Evolutionary conservation across 2,888 invertebrate genomes (phyloP), one percentile per base, ranked within the genome.

Genomic region (Ditula angustiorana): DNA sequence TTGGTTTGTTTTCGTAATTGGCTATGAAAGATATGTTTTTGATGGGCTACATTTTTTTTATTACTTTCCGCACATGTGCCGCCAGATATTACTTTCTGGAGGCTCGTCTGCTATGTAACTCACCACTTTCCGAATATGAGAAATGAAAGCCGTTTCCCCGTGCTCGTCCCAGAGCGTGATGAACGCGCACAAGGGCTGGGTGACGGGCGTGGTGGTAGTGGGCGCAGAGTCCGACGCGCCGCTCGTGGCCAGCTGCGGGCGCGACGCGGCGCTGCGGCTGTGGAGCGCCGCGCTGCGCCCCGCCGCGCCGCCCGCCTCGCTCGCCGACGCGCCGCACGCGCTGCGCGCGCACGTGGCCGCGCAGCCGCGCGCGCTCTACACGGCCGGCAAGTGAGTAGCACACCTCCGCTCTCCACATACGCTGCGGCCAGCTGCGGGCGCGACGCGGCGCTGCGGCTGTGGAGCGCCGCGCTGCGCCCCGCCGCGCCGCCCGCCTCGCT

Each of bases 141-240:
- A n/a, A n/a, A n/a, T n/a, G n/a, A n/a, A n/a, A n/a, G n/a, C n/a
- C n/a, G n/a, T n/a, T n/a, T n/a, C n/a, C n/a, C n/a, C 5, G 23
- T 46, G 19, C 10, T 26, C 7, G 46, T 24, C 30, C 1, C 76
- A 91, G 90, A 87, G 88, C 69, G 92, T 97, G 68, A 97, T 96
- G 88, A 96, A 96, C 86, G 97, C 97, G 53, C 97, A 97, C 93
- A 96, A 96, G 82, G 97, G 97, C 78, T 97, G 97, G 97, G 95
- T 97, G 74, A 95, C 96, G 71, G 97, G 96, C 61, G 93, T 97
- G 83, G 94, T 82, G 73, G 67, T 71, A 35, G 67, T 83, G 57
- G 79, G 73, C 57, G 35, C 10, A 72, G 70, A 81, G 79, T 59
- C 1, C 68, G 59, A 86, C 24, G 84, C 79, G 67, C 85, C 44